These are phyloP conservation scores for Syngnathus typhle DNA, from an alignment of 2,113 vertebrate species.

Conservation along the genomic window DNA sequence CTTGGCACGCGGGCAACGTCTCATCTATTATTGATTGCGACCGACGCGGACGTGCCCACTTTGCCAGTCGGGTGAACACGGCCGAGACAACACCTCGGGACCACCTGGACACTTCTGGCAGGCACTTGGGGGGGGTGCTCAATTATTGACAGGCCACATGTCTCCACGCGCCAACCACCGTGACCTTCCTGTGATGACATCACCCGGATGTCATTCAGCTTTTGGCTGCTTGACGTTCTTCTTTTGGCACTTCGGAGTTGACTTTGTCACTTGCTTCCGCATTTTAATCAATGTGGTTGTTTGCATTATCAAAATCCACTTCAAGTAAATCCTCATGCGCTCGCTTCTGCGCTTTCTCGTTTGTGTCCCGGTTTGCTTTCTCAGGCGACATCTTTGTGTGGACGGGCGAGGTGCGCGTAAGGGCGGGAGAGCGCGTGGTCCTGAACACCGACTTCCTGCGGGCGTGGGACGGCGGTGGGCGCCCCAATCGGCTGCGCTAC, in stretches of 20 bases:
- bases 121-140: slow-evolving; percentile 43
- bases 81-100: background rate
- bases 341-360: background rate
- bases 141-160: slow-evolving; percentile 57
- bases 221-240: background rate
- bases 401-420: slow-evolving; percentile 81
- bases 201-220: background rate
- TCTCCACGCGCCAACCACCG: too few species aligned
- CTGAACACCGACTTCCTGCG: slow-evolving; percentile 89
- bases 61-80: slow-evolving; percentile 62
- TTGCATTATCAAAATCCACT: too few species aligned
- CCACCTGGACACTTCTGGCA: slow-evolving; percentile 49
- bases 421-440: slow-evolving; percentile 87
- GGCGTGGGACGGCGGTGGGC: slow-evolving; percentile 83
- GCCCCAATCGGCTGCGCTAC: slow-evolving; percentile 85
- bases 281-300: too few species aligned
- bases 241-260: background rate
- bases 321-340: too few species aligned
- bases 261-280: too few species aligned
- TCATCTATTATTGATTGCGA: slow-evolving; percentile 60
- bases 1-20: slow-evolving; percentile 5
- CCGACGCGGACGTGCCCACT: slow-evolving; percentile 13
- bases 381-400: slow-evolving; percentile 81
- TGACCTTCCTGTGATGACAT: background rate
- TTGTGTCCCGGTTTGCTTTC: background rate